These are phyloP conservation scores for Eulemur rubriventer DNA, from an alignment of 2,797 vertebrate genomes.

Conservation along the genomic window DNA sequence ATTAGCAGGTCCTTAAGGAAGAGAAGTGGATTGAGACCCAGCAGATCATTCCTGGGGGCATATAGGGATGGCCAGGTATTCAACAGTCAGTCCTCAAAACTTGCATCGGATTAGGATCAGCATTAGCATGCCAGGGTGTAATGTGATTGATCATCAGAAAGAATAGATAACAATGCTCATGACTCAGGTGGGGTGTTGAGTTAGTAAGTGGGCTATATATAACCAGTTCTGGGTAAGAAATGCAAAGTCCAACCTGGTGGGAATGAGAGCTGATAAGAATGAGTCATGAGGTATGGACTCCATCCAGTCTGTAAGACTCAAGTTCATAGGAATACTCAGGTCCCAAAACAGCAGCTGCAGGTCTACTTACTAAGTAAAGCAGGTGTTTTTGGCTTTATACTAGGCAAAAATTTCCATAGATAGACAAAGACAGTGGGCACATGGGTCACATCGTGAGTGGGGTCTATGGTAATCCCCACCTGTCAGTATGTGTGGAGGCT, in stretches of 20 bases:
- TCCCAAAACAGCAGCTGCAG: not conserved
- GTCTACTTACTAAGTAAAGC: not conserved
- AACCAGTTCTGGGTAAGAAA: not conserved
- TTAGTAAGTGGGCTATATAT: not conserved
- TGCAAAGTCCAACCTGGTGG: not conserved
- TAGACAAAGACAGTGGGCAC: not conserved
- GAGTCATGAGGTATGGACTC: not conserved
- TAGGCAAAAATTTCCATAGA: not conserved
- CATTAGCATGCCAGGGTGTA: not conserved
- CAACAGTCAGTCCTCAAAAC: not conserved
- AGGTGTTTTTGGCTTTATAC: not conserved
- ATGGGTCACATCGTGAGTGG: not conserved
- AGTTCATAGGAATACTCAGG: not conserved
- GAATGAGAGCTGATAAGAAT: not conserved
- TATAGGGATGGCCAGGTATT: not conserved
- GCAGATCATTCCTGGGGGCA: too few species aligned
- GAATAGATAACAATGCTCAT: not conserved
- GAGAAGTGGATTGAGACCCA: not conserved
- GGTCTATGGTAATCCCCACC: not conserved
- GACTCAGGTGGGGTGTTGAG: not conserved
- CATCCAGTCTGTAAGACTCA: not conserved
- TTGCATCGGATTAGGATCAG: not conserved
- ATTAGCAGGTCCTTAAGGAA: not conserved
- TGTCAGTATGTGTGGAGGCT: not conserved
- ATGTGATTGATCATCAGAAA: not conserved